Evolutionary conservation across 2,797 vertebrate genomes (phyloP).

Genomic region (Falco naumanni): DNA sequence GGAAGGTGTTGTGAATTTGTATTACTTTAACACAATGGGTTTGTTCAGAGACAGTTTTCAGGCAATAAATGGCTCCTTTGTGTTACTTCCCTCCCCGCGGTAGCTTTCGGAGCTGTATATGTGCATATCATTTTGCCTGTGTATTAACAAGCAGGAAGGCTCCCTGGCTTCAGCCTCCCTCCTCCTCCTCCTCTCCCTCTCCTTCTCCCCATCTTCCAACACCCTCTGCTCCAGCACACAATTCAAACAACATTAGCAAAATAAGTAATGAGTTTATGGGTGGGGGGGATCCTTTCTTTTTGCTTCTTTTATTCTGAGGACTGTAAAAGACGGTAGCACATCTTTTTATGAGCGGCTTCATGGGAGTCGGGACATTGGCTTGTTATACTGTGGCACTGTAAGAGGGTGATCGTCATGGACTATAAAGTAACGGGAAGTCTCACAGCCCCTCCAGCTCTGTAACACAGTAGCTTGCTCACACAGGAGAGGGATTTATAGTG

Average conservation of each 20-base stretch:
- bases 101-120: conserved; percentile 41
- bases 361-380: conserved; percentile 52
- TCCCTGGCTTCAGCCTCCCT: background rate
- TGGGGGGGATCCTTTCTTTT: background rate
- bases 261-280: background rate
- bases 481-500: conserved; percentile 49
- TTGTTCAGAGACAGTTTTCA: conserved; percentile 71
- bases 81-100: conserved; percentile 51
- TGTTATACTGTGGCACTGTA: conserved; percentile 42
- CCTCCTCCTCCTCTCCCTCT: background rate
- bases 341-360: conserved; percentile 57
- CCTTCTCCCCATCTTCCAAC: background rate
- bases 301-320: background rate
- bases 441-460: conserved; percentile 58
- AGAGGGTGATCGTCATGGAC: conserved; percentile 55
- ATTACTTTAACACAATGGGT: conserved; percentile 71
- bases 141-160: conserved; percentile 35
- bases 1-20: conserved; percentile 71
- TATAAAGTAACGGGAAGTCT: conserved; percentile 61
- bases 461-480: conserved; percentile 13
- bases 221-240: background rate
- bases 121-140: conserved; percentile 65
- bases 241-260: conserved; percentile 6
- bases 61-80: conserved; percentile 72
- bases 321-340: background rate